Base-by-base conservation (phyloP, 2,113 vertebrate species). In the Grammomys dolichurus region DNA sequence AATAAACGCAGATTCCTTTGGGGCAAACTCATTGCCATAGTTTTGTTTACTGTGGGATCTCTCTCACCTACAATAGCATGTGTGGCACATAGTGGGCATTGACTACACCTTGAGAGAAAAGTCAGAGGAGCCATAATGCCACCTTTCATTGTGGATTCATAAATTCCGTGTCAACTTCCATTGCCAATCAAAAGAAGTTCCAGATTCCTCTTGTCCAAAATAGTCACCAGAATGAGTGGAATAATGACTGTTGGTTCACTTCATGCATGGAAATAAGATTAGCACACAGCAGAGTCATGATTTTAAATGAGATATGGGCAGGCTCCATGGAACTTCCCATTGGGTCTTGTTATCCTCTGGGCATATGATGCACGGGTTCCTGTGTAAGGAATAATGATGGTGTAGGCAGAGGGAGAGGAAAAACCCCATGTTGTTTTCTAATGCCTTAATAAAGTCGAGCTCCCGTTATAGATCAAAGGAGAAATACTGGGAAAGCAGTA, bases 401-500 rank as follows among this genome's bases (percentile, higher is more conserved):
- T 4, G 40, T 26, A 51, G 16, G 48, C 1, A 12, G 54, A 63
- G 19, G 2, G 60, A 7, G 69, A 94, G 2, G 78, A 33, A n/a
- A 96, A 93, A 6, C 17, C 54, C 33, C n/a, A 33, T 19, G 5
- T n/a, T 93, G 75, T 95, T 67, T 89, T 80, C n/a, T 84, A 72
- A 75, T 86, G 60, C n/a, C 65, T 43, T 72, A 63, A 31, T 46
- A 94, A 77, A 60, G 65, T 54, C 65, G 89, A 90, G 11, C 93
- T 85, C 70, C 65, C 91, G 46, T 67, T 77, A 65, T 69, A 46
- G 76, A 14, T 75, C 58, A 77, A 93, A 3, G 24, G 54, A 95
- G 8, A 93, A 87, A 93, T 85, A 72, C 48, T 91, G 7, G 54
- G 26, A 93, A 96, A 92, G 46, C 11, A 17, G 88, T 1, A 87